Evolutionary conservation across 2,888 invertebrate genomes (phyloP).

Genomic region (Saturnia japonica): DNA sequence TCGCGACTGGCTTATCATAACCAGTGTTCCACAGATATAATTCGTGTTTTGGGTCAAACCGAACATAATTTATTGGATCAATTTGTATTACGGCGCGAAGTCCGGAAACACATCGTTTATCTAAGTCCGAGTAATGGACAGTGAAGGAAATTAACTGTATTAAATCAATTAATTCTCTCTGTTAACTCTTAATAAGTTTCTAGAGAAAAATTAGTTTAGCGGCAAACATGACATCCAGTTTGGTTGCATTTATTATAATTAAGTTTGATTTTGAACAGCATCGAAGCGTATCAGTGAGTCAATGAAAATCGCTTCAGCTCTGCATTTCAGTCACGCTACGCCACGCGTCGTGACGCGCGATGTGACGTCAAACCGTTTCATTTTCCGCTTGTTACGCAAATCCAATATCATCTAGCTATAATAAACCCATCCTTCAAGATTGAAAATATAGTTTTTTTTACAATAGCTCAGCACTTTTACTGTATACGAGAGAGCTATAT

Average conservation of each 20-base stretch:
- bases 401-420: conserved; percentile 2
- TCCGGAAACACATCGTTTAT: conserved; percentile 13
- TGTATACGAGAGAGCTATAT: too few species aligned
- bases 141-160: conserved; percentile 1
- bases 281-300: not conserved
- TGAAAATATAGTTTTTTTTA: not conserved
- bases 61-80: conserved; percentile 8
- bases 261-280: not conserved
- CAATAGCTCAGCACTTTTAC: too few species aligned
- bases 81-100: conserved; percentile 4
- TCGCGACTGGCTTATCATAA: not conserved
- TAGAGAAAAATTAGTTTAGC: not conserved
- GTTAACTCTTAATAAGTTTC: conserved; percentile 2
- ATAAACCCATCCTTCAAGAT: not conserved
- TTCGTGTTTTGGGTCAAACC: conserved; percentile 4
- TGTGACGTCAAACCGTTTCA: not conserved
- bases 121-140: conserved; percentile 4
- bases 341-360: not conserved
- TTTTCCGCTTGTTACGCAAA: conserved; percentile 5
- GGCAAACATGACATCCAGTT: not conserved
- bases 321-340: not conserved
- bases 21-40: not conserved
- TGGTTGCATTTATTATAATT: not conserved
- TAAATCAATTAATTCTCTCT: conserved; percentile 9
- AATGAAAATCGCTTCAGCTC: not conserved